These are phyloP conservation scores for Catajapyx aquilonaris DNA, from an alignment of 1,140 invertebrate genomes.

Conservation along the genomic window DNA sequence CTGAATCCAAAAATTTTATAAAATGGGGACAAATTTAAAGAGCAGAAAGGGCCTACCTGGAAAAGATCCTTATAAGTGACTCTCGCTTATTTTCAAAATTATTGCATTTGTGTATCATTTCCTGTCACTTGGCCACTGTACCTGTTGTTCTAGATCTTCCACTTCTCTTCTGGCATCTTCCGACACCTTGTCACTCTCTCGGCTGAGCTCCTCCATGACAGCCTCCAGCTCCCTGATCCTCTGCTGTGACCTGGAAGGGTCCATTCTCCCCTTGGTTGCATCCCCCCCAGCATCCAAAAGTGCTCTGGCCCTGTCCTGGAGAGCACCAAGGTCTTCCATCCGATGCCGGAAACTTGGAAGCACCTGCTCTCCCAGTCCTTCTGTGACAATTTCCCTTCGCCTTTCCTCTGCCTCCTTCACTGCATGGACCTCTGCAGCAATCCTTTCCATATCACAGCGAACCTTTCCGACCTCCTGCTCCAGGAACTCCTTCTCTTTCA, in stretches of 20 bases:
- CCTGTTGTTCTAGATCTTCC: constrained; percentile 48
- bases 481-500: too few species aligned
- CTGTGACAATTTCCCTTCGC: constrained; percentile 36
- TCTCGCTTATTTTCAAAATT: too few species aligned
- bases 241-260: too few species aligned
- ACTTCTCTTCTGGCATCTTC: constrained; percentile 38
- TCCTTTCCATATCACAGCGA: constrained; percentile 21
- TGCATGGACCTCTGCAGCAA: constrained; percentile 10
- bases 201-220: constrained; percentile 35
- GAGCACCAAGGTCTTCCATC: constrained; percentile 19
- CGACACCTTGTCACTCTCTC: constrained; percentile 33
- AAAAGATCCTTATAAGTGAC: too few species aligned
- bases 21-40: too few species aligned
- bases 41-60: too few species aligned
- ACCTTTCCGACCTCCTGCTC: constrained; percentile 21
- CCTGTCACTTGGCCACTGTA: constrained; percentile 18
- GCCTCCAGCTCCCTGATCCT: background rate
- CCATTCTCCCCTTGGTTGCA: too few species aligned
- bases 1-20: too few species aligned
- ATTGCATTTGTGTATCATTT: too few species aligned
- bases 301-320: constrained; percentile 24
- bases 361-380: constrained; percentile 32
- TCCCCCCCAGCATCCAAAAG: too few species aligned
- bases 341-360: constrained; percentile 15
- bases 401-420: constrained; percentile 18